Evolutionary conservation across 2,797 vertebrate species (phyloP).

Genomic region (Esox masquinongy): DNA sequence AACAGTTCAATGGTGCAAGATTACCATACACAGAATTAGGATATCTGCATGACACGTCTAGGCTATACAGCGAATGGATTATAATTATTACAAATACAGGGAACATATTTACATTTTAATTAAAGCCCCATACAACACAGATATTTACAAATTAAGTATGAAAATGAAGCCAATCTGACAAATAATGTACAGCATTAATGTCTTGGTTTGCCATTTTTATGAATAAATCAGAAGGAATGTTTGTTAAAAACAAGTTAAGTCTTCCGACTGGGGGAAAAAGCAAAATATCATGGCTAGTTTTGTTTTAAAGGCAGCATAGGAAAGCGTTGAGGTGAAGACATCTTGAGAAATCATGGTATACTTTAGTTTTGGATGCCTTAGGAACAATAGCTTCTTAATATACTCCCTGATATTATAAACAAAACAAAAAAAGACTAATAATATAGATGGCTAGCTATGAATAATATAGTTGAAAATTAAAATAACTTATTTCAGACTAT

Average conservation of each 20-base stretch:
- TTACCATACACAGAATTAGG: constrained; percentile 98
- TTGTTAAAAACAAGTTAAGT: constrained; percentile 56
- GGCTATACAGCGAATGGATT: constrained; percentile 99
- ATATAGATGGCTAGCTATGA: constrained; percentile 54
- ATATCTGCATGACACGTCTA: constrained; percentile 98
- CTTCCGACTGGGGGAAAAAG: constrained; percentile 55
- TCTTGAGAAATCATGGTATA: constrained; percentile 55
- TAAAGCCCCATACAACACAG: constrained; percentile 94
- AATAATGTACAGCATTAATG: constrained; percentile 91
- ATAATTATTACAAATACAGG: constrained; percentile 99
- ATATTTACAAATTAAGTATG: constrained; percentile 99
- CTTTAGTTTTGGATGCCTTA: constrained; percentile 52
- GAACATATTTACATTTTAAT: constrained; percentile 99
- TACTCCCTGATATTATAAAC: constrained; percentile 81
- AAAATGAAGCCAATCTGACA: constrained; percentile 89
- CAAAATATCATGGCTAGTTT: constrained; percentile 62
- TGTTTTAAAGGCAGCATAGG: constrained; percentile 72
- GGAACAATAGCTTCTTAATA: constrained; percentile 58
- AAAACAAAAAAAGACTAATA: constrained; percentile 52
- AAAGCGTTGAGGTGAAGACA: constrained; percentile 64
- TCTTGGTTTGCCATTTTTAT: constrained; percentile 71
- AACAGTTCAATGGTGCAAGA: constrained; percentile 94
- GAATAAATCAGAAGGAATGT: constrained; percentile 58
- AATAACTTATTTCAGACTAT: constrained; percentile 57
- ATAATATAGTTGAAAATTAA: constrained; percentile 56